These are phyloP conservation scores for Leptobrachium ailaonicum DNA, from an alignment of 2,113 vertebrate species.

Conservation along the genomic window DNA sequence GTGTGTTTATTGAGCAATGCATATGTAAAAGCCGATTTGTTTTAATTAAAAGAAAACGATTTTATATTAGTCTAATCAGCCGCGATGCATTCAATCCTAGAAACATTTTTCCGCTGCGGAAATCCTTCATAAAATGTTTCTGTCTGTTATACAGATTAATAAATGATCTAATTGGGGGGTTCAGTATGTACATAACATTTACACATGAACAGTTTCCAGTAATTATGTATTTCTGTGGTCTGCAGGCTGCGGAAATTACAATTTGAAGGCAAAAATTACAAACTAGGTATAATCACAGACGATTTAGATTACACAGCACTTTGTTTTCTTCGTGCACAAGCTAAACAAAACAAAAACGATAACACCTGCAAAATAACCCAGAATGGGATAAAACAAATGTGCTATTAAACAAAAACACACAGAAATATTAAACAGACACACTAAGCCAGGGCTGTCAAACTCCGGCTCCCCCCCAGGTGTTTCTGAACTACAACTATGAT, in stretches of 20 bases:
- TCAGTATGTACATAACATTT: slow-evolving; percentile 63
- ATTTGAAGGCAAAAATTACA: slow-evolving; percentile 65
- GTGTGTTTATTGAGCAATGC: background rate
- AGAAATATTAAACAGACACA: too few species aligned
- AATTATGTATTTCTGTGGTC: slow-evolving; percentile 66
- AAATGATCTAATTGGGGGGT: slow-evolving; percentile 69
- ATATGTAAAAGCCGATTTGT: background rate
- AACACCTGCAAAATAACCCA: background rate
- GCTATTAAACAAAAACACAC: too few species aligned
- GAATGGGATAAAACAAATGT: background rate
- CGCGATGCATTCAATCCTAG: background rate
- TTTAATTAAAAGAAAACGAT: background rate
- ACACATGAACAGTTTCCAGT: slow-evolving; percentile 59
- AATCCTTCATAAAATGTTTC: background rate
- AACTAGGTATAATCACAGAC: slow-evolving; percentile 59
- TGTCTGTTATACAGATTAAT: slow-evolving; percentile 44
- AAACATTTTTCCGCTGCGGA: background rate
- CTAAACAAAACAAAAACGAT: background rate
- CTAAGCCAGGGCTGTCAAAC: too few species aligned
- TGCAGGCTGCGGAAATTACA: slow-evolving; percentile 65
- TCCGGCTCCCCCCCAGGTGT: too few species aligned
- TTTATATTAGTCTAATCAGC: background rate
- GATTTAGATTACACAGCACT: slow-evolving; percentile 16
- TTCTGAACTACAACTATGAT: too few species aligned
- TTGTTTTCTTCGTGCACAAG: slow-evolving; percentile 2